phyloP scores from a whole-genome alignment of 1,140 invertebrate species.

The Coboldia fuscipes region DNA sequence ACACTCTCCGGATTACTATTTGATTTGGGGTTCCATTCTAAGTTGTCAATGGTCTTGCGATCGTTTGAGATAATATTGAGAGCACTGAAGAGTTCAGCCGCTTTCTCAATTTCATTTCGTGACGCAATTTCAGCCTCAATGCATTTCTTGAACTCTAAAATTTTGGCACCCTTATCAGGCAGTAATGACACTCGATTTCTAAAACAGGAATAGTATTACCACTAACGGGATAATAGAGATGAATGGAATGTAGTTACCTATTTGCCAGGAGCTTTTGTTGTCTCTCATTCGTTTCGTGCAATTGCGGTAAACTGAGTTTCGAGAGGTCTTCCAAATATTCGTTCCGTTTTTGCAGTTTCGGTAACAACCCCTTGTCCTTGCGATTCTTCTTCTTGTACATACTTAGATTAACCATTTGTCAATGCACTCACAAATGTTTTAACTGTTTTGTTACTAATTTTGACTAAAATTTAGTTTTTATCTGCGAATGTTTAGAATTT shows the following conservation, averaged over 20 bases:
- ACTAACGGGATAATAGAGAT: neutral
- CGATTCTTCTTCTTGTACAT: too few species aligned
- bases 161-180: conserved; percentile 43
- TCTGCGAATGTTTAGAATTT: too few species aligned
- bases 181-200: conserved; percentile 24
- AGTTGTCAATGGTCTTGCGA: conserved; percentile 29
- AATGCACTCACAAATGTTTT: too few species aligned
- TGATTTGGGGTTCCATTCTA: conserved; percentile 33
- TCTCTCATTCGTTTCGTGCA: conserved; percentile 25
- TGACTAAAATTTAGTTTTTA: too few species aligned
- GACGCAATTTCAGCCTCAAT: conserved; percentile 28
- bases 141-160: conserved; percentile 29
- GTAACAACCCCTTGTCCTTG: too few species aligned
- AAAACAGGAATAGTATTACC: neutral
- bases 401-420: too few species aligned
- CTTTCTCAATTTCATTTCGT: conserved; percentile 31
- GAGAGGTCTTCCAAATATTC: too few species aligned
- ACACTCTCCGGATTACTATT: neutral
- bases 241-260: too few species aligned
- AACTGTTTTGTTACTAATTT: too few species aligned
- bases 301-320: conserved; percentile 19
- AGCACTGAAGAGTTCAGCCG: conserved; percentile 30
- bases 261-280: conserved; percentile 25
- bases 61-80: conserved; percentile 32
- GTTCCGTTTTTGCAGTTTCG: too few species aligned